These are phyloP conservation scores for Eospalax fontanierii DNA, from an alignment of 2,797 vertebrate genomes.

Conservation along the genomic window DNA sequence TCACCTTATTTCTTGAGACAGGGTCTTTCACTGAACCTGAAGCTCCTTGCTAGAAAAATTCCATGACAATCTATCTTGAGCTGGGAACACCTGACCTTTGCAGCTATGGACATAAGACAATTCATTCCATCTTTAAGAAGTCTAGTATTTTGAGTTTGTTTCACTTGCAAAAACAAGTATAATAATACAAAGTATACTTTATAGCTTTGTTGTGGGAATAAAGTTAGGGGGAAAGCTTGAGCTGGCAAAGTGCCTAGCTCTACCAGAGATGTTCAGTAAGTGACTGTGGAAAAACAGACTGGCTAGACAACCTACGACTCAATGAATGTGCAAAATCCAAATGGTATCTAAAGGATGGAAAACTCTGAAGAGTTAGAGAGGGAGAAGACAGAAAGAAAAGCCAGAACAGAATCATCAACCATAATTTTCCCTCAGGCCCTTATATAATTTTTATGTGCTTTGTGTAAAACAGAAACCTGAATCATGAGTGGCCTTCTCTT, in stretches of 20 bases:
- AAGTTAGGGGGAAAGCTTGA: constrained; percentile 43
- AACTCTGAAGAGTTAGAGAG: neutral
- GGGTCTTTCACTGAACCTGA: neutral
- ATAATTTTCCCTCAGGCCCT: neutral
- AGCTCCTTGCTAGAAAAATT: constrained; percentile 31
- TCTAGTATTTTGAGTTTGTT: neutral
- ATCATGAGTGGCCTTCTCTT: neutral
- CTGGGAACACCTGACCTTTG: neutral
- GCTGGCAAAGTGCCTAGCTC: constrained; percentile 10
- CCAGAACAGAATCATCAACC: constrained; percentile 5
- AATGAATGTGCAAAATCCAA: neutral
- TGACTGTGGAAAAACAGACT: constrained; percentile 17
- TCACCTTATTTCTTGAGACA: neutral
- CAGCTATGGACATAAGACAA: neutral
- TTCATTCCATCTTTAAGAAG: neutral
- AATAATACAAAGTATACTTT: constrained; percentile 7
- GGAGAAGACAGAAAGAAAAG: neutral
- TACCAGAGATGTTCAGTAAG: constrained; percentile 1
- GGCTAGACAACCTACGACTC: neutral
- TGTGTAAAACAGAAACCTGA: constrained; percentile 42
- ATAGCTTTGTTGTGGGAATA: neutral
- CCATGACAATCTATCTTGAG: neutral
- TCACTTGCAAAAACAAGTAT: constrained; percentile 43
- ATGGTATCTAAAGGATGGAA: neutral
- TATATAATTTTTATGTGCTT: neutral